Conservation (phyloP, 1,140 invertebrate genomes). For the Eupeodes corollae region DNA sequence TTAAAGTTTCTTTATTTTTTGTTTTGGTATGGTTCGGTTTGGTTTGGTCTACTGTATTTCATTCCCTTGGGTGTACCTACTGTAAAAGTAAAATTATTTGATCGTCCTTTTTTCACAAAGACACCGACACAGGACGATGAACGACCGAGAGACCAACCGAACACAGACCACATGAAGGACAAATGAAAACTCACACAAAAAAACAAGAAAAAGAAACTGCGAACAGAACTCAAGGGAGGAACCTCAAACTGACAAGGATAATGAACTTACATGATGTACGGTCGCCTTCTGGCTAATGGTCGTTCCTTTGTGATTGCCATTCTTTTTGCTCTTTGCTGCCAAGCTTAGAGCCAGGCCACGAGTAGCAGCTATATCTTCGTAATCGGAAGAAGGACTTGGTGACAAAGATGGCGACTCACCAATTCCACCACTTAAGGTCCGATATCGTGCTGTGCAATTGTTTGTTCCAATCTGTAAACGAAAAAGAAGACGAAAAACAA, state of each 20-base stretch:
- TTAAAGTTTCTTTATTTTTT: too few relatives aligned
- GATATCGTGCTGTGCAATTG: constrained; percentile 36
- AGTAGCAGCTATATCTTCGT: constrained; percentile 35
- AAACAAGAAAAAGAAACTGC: too few relatives aligned
- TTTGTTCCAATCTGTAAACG: constrained; percentile 34
- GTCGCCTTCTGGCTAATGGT: constrained; percentile 37
- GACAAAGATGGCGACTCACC: constrained; percentile 35
- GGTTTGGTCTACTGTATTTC: too few relatives aligned
- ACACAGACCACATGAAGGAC: too few relatives aligned
- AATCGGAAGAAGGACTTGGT: constrained; percentile 36
- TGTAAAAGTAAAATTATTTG: too few relatives aligned
- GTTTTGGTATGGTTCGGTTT: too few relatives aligned
- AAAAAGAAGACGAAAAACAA: constrained; percentile 1
- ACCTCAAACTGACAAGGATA: constrained; percentile 8
- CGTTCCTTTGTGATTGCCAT: constrained; percentile 35
- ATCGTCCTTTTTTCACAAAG: too few relatives aligned
- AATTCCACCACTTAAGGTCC: constrained; percentile 33
- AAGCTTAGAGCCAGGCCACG: constrained; percentile 27
- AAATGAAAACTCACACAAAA: too few relatives aligned
- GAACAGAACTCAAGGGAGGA: too few relatives aligned
- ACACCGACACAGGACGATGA: too few relatives aligned
- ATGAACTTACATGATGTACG: constrained; percentile 38
- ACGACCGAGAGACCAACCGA: too few relatives aligned
- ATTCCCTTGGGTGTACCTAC: too few relatives aligned
- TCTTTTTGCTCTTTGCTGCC: constrained; percentile 32